A percentile compares a stretch with the other conserved stretches of the same genome.
These are phyloP conservation scores for Dreissena rostriformis DNA, from an alignment of 1,140 invertebrate genomes.

Conservation along the genomic window DNA sequence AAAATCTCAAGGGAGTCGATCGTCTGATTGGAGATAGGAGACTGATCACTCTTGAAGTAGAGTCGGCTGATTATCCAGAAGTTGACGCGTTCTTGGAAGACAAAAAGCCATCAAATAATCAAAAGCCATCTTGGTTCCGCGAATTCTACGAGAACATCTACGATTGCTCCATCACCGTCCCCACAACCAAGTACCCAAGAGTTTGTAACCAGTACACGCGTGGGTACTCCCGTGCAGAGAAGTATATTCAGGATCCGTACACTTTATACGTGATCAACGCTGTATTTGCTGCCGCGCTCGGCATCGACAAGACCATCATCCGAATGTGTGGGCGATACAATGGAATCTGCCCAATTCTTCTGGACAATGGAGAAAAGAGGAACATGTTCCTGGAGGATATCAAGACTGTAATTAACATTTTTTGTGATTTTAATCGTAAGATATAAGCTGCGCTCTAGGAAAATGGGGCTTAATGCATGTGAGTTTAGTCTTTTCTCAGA, in stretches of 20 bases:
- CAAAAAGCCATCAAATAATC: slow-evolving; percentile 77
- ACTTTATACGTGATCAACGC: slow-evolving; percentile 78
- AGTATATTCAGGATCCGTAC: slow-evolving; percentile 78
- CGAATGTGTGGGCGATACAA: slow-evolving; percentile 61
- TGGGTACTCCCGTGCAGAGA: slow-evolving; percentile 65
- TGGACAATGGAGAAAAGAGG: slow-evolving; percentile 68
- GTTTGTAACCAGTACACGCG: slow-evolving; percentile 41
- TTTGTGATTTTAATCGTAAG: no score
- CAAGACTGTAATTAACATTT: slow-evolving; percentile 25
- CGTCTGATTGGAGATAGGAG: slow-evolving; percentile 76
- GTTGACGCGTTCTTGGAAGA: slow-evolving; percentile 79
- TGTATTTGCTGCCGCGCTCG: slow-evolving; percentile 75
- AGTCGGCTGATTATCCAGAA: slow-evolving; percentile 80
- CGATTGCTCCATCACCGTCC: slow-evolving; percentile 70
- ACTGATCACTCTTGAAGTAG: slow-evolving; percentile 80
- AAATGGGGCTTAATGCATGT: no score
- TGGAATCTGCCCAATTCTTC: slow-evolving; percentile 68
- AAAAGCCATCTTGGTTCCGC: slow-evolving; percentile 81
- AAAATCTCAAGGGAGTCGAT: slow-evolving; percentile 86
- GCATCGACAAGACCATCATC: slow-evolving; percentile 68
- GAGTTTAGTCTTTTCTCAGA: no score
- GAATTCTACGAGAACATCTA: slow-evolving; percentile 81
- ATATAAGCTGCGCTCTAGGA: no score
- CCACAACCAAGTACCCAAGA: slow-evolving; percentile 9
- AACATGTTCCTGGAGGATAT: slow-evolving; percentile 69